Conservation (phyloP, 2,113 vertebrate genomes). For the Laticauda laticaudata region DNA sequence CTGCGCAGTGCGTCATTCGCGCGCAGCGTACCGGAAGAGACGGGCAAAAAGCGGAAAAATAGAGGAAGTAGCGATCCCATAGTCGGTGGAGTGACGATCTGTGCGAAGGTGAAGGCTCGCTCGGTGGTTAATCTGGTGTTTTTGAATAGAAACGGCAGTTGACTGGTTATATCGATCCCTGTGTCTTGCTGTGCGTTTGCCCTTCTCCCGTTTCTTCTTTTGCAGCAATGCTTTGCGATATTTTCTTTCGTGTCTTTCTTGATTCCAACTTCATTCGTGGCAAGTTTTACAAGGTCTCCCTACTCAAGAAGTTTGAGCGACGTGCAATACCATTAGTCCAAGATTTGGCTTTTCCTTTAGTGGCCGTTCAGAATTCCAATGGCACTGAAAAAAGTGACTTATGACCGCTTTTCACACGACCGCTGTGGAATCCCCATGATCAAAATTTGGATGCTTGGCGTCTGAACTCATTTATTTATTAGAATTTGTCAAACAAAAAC, state of each 20-base stretch:
- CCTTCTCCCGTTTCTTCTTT: neutral
- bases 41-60: neutral
- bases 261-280: neutral
- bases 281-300: neutral
- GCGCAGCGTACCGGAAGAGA: neutral
- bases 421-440: too few relatives aligned
- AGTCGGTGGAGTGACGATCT: neutral
- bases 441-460: too few relatives aligned
- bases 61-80: neutral
- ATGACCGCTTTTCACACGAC: too few relatives aligned
- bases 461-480: too few relatives aligned
- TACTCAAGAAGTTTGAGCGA: neutral
- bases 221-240: neutral
- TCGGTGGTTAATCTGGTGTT: neutral
- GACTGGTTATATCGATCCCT: neutral
- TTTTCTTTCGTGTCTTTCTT: neutral
- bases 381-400: too few relatives aligned
- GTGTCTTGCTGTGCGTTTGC: neutral
- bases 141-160: neutral
- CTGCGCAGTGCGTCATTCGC: neutral
- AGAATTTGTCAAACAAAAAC: too few relatives aligned
- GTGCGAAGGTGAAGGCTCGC: accelerated
- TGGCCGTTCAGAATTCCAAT: too few relatives aligned
- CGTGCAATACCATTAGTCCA: neutral
- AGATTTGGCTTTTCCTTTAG: too few relatives aligned